Percentiles rank a stretch among this genome's conserved stretches.
Evolutionary conservation across 2,113 vertebrate genomes (phyloP).

Genomic region (Labeo catla): DNA sequence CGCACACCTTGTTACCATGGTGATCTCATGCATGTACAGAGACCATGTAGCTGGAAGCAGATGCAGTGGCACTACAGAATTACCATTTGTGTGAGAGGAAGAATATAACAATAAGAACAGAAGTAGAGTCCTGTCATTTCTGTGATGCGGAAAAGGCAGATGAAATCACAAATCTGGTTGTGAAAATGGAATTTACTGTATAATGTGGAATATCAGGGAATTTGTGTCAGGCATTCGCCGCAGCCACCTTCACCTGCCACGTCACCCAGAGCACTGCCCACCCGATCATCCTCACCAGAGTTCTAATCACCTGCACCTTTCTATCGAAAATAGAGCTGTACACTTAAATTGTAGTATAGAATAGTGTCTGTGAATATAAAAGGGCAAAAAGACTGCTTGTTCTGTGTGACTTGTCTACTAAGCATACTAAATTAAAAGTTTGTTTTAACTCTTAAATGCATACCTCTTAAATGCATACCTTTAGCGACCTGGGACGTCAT

Average conservation of each 20-base stretch:
- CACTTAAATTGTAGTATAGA: not conserved
- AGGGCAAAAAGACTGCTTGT: not conserved
- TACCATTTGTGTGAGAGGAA: not conserved
- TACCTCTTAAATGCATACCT: no score
- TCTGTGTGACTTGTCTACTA: not conserved
- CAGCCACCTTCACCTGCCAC: no score
- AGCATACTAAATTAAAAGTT: no score
- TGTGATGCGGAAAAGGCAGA: not conserved
- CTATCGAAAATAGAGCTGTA: not conserved
- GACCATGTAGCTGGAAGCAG: conserved; percentile 28
- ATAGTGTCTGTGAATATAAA: not conserved
- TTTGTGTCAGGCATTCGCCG: no score
- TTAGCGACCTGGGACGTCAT: no score
- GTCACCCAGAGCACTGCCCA: no score
- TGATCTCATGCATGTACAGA: conserved; percentile 39
- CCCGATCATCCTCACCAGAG: no score
- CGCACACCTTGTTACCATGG: conserved; percentile 73
- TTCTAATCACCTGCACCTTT: no score
- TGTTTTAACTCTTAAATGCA: no score
- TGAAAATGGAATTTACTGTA: not conserved
- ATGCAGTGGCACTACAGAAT: not conserved
- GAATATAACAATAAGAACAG: not conserved
- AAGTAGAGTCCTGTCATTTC: not conserved
- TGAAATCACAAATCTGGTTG: not conserved
- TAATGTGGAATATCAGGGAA: not conserved